Base-by-base conservation (phyloP, 2,113 vertebrate genomes). In the Ibidorhyncha struthersii region DNA sequence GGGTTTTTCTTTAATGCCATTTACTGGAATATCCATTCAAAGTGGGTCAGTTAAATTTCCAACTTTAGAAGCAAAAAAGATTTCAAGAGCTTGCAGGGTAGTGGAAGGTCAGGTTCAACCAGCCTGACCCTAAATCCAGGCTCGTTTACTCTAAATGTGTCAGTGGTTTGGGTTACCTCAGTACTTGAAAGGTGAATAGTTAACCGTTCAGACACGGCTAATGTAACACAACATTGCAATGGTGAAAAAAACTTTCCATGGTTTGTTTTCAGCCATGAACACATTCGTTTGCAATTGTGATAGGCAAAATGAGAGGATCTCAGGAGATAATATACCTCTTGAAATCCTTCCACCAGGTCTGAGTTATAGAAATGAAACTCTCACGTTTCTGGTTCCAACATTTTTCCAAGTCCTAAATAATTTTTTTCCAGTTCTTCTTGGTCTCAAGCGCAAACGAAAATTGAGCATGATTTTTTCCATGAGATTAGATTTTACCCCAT, bases 21-120 rank as follows among this genome's bases (percentile, higher is more conserved):
- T 98, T 98, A 98, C 98, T 95, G 98, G 98, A 98, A 98, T 82
- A 97, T 66, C 96, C 93, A 96, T 96, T 95, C 92, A 97, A 98
- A 98, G 77, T 98, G 97, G 98, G 98, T 98, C 98, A 98, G 43
- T 73, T 71, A 88, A 92, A 94, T 97, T 97, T 96, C 82, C 95
- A 95, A 77, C 93, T 96, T 80, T 86, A 84, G 88, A 94, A 90
- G 34, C 40, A 82, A 73, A 69, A 32, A 45, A 36, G 6, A 50
- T 84, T 71, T 91, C 2, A 27, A 76, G 92, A 96, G 12, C 29
- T 10, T 27, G 1, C 21, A 27, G 86, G 86, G 89, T 40, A 91
- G 41, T 3, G 16, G 86, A 92, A 96, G 66, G 70, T 97, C 59
- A 76, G 55, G 32, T 74, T 90, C 47, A 88, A 80, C 23, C 78